These are phyloP conservation scores for Neopipo cinnamomea DNA, from an alignment of 2,113 vertebrate genomes.

Conservation along the genomic window DNA sequence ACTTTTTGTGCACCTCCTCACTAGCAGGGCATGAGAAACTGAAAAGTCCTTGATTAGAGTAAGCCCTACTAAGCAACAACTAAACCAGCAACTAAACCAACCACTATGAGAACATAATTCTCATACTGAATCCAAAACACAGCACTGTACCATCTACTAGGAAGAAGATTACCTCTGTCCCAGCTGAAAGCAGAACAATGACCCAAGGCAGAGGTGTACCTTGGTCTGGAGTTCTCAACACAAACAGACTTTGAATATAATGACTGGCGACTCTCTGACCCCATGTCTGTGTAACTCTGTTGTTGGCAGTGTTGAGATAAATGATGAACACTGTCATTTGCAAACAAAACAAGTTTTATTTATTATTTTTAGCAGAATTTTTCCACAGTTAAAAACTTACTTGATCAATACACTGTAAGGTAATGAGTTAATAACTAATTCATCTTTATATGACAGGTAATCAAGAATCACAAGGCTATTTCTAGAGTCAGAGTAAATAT, in stretches of 20 bases:
- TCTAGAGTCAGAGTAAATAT: neutral
- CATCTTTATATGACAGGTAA: neutral
- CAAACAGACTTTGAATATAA: neutral
- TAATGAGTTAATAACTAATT: neutral
- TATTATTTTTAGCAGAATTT: neutral
- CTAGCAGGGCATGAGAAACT: neutral
- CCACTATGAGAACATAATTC: neutral
- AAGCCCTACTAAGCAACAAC: neutral
- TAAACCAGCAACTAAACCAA: neutral
- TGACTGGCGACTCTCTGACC: neutral
- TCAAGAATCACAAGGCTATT: neutral
- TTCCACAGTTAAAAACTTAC: neutral
- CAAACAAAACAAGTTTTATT: neutral
- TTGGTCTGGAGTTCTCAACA: neutral
- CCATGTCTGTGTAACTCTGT: neutral
- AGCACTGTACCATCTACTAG: neutral
- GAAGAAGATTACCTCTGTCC: neutral
- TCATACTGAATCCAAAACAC: neutral
- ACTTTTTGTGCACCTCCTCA: neutral
- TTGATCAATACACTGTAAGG: neutral
- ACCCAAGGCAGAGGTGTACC: neutral
- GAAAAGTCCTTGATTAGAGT: neutral
- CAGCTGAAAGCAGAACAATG: neutral
- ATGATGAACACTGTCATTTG: neutral
- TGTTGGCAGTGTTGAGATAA: neutral